Base-by-base conservation (phyloP, 2,888 invertebrate genomes). In the Ochropleura leucogaster region DNA sequence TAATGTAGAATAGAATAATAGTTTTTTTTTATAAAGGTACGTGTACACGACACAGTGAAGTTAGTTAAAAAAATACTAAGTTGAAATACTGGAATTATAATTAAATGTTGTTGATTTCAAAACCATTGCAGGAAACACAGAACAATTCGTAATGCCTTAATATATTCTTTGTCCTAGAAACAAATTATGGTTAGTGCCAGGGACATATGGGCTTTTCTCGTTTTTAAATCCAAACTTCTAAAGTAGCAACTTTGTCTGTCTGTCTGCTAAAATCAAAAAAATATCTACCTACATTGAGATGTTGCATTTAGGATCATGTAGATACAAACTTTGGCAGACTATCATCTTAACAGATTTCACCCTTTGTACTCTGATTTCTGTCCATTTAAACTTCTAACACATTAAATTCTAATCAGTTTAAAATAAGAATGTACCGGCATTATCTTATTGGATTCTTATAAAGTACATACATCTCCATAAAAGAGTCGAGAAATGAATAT, bases 391-490 rank as follows among this genome's bases (percentile, higher is more conserved):
- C 3, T 77, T 77, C 72, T 55, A 77, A 68, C 69, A 78, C 82
- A 85, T n/a, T 85, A 85, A 85, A 88, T 90, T 89, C 87, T 77
- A 88, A 85, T 88, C 78, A 82, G 82, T 72, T 47, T 66, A 63
- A 77, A 80, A 82, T 87, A 83, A 74, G 72, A 83, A 87, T 82
- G 72, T 87, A 90, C 91, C 77, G 89, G 90, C 90, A 85, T 89
- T 86, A 87, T 92, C 93, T 92, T 92, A 94, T 93, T 93, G 87
- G 93, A 90, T 84, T 91, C 82, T 88, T 87, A 83, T 74, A 90
- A 90, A 87, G 89, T 89, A 88, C 91, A 93, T 95, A 92, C 87
- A 92, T 95, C 93, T 94, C 93, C 92, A 93, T 94, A 92, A 93
- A 93, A 89, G 86, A 88, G 81, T 85, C 85, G 72, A 92, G 90